These are phyloP conservation scores for Cuniculus paca DNA, from an alignment of 2,797 vertebrate genomes.

Conservation along the genomic window DNA sequence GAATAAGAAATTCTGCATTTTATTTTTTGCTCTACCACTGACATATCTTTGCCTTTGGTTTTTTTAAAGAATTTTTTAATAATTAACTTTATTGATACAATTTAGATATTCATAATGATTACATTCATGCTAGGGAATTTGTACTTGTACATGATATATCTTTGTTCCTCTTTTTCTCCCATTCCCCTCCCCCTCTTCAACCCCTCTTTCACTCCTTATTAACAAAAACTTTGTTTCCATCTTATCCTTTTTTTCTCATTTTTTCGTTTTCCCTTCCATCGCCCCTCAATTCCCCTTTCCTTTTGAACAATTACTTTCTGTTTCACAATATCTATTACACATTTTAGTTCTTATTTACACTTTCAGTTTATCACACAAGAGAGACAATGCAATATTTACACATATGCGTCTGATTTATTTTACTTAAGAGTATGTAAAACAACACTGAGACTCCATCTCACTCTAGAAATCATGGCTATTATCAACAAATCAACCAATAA, in stretches of 20 bases:
- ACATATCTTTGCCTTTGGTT: conserved; percentile 2
- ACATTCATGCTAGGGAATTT: not conserved
- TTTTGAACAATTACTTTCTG: not conserved
- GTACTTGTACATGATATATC: not conserved
- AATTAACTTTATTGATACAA: not conserved
- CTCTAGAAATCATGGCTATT: not conserved
- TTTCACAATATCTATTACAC: not conserved
- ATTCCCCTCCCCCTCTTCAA: not conserved
- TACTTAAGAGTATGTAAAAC: not conserved
- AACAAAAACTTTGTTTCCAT: not conserved
- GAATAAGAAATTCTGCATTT: not conserved
- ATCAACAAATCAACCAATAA: not conserved
- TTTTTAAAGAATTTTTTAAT: not conserved
- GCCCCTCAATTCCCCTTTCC: not conserved
- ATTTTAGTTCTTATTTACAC: not conserved
- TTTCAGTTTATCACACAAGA: not conserved
- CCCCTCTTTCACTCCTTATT: not conserved
- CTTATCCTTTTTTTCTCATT: not conserved
- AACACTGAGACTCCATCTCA: not conserved
- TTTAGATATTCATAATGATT: not conserved
- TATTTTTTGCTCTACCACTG: conserved; percentile 17
- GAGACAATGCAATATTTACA: not conserved
- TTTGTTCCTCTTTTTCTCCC: not conserved
- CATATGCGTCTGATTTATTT: not conserved
- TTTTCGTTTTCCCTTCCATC: not conserved